phyloP scores from a whole-genome alignment of 2,888 invertebrate species.

The Archips crataeganus region DNA sequence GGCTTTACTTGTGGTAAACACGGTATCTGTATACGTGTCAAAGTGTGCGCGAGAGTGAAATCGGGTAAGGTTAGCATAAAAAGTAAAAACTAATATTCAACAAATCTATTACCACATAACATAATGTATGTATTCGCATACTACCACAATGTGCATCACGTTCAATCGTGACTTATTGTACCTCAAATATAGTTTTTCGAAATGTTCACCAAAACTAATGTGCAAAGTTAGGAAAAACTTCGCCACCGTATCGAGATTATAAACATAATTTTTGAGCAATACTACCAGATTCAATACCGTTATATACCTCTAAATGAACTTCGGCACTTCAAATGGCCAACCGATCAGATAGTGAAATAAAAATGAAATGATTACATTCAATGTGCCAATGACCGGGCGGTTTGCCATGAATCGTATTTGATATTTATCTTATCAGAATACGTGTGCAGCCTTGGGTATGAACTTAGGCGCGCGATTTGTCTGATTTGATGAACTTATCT shows the following conservation, averaged over 20 bases:
- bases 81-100: too few relatives aligned
- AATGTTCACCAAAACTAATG: background rate
- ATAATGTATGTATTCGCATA: too few relatives aligned
- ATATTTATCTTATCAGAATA: background rate
- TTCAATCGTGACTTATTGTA: background rate
- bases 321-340: slow-evolving; percentile 1
- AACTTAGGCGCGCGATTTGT: slow-evolving; percentile 83
- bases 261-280: background rate
- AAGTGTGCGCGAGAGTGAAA: too few relatives aligned
- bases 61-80: too few relatives aligned
- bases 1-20: too few relatives aligned
- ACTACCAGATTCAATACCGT: background rate
- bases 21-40: too few relatives aligned
- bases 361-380: background rate
- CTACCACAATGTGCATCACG: too few relatives aligned
- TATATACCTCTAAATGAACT: background rate
- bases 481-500: slow-evolving; percentile 90
- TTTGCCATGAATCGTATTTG: background rate
- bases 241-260: background rate
- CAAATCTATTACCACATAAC: too few relatives aligned
- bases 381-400: background rate
- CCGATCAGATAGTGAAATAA: background rate
- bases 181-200: background rate
- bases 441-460: background rate
- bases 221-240: background rate